phyloP scores from a whole-genome alignment of 2,888 invertebrate genomes.

The Drosophila colorata region DNA sequence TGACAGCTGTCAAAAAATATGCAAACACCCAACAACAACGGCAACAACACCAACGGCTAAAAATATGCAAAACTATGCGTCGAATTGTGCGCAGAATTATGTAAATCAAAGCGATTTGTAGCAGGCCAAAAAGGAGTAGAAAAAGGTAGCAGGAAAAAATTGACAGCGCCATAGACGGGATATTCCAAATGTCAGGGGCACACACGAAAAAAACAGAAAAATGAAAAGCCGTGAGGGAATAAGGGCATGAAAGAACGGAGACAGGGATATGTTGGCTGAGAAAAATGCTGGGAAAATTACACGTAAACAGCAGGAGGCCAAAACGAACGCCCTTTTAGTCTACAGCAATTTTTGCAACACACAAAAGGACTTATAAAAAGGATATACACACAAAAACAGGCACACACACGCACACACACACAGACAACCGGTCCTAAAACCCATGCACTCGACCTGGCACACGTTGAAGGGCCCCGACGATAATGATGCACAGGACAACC shows the following conservation, averaged over 20 bases:
- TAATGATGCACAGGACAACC: constrained; percentile 65
- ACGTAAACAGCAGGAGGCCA: constrained; percentile 72
- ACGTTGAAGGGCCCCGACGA: constrained; percentile 38
- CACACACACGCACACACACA: constrained; percentile 2
- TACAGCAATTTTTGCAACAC: constrained; percentile 47
- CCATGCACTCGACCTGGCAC: constrained; percentile 46
- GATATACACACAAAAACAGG: constrained; percentile 9
- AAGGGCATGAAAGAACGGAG: background rate
- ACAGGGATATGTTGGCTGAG: constrained; percentile 1
- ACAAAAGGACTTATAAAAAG: constrained; percentile 36
- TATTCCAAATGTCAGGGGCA: constrained; percentile 70
- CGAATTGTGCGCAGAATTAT: constrained; percentile 77
- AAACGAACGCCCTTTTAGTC: constrained; percentile 34
- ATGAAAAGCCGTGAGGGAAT: constrained; percentile 16
- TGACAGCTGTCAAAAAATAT: constrained; percentile 84
- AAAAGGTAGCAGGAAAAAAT: constrained; percentile 48
- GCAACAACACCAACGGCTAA: constrained; percentile 38
- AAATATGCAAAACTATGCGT: constrained; percentile 67
- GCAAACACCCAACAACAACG: constrained; percentile 72
- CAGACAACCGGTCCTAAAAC: constrained; percentile 42
- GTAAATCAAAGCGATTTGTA: constrained; percentile 81
- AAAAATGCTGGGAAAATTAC: constrained; percentile 72
- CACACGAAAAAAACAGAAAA: constrained; percentile 12
- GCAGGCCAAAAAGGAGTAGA: constrained; percentile 64
- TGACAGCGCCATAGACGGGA: constrained; percentile 62